These are phyloP conservation scores for Crotalus viridis DNA, from an alignment of 2,113 vertebrate species.

Conservation along the genomic window DNA sequence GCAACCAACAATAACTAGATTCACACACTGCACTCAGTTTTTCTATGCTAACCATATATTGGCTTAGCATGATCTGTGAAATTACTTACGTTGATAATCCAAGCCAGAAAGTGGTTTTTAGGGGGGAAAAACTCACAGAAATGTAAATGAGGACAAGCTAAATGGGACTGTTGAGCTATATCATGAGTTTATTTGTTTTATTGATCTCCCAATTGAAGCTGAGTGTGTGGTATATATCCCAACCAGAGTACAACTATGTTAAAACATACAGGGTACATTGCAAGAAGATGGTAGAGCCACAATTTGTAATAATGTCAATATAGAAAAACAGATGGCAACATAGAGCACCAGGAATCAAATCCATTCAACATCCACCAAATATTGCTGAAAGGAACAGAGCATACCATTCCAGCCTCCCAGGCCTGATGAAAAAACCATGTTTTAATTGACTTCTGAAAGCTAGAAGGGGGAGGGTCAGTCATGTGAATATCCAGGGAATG, in stretches of 20 bases:
- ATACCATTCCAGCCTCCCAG: not conserved
- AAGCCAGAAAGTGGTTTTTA: not conserved
- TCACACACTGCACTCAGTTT: not conserved
- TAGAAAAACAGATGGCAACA: not conserved
- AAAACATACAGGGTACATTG: not conserved
- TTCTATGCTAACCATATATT: too few relatives aligned
- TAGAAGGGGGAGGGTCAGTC: not conserved
- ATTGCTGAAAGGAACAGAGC: not conserved
- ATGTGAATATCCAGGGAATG: not conserved
- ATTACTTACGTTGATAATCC: not conserved
- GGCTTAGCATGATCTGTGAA: not conserved
- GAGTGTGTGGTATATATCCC: not conserved
- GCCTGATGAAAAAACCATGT: not conserved
- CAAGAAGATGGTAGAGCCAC: not conserved
- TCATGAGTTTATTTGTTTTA: not conserved
- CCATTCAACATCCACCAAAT: not conserved
- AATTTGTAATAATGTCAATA: not conserved
- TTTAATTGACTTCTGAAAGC: not conserved
- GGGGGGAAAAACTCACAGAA: not conserved
- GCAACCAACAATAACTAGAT: not conserved
- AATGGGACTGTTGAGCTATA: not conserved
- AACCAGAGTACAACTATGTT: not conserved
- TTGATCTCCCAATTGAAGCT: not conserved
- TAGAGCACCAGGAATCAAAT: not conserved
- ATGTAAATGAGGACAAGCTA: not conserved